Evolutionary conservation across 2,888 invertebrate species (phyloP), one percentile per base, ranked within the genome.

Genomic region (Microctonus aethiopoides): DNA sequence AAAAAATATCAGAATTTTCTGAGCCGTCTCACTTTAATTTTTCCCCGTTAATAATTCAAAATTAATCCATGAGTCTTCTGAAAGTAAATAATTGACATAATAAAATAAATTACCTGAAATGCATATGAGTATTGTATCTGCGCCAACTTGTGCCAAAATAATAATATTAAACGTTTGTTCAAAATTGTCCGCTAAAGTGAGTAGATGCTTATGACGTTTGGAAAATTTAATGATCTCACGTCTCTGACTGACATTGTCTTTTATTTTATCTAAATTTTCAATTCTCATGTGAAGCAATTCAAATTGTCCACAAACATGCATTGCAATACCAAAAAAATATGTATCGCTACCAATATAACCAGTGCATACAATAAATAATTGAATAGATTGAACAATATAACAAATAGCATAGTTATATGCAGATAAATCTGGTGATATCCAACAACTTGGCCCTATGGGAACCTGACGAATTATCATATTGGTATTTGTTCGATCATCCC

Each of bases 261-360:
- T 22, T 20, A 10, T 20, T 10, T 29, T 24, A 20, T 63, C 5
- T 16, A 63, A 6, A 32, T 39, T 22, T 13, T 56, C 6, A 10
- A 68, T 11, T 10, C 22, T 41, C n/a, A 26, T 5, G 16, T 61
- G 32, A 20, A 74, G 62, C 5, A 72, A 13, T 24, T 72, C 67
- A n/a, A 68, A 66, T 36, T 74, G 74, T 36, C 71, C 74, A 46
- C 67, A 68, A n/a, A 72, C 29, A 60, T 74, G 72, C 71, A 74
- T 69, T 13, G 66, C 68, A n/a, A 74, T 39, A 1, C 68, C 69
- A 22, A 74, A 72, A 22, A 67, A 68, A 2, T 70, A 65, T 2
- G 52, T 59, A 59, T 72, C 72, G 52, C 52, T 57, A 16, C 70
- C 72, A 22, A 71, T 57, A 22, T 59, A 62, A 6, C 59, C 68